Evolutionary conservation across 2,797 vertebrate species (phyloP), one percentile per base, ranked within the genome.

Genomic region (Protonibea diacanthus): DNA sequence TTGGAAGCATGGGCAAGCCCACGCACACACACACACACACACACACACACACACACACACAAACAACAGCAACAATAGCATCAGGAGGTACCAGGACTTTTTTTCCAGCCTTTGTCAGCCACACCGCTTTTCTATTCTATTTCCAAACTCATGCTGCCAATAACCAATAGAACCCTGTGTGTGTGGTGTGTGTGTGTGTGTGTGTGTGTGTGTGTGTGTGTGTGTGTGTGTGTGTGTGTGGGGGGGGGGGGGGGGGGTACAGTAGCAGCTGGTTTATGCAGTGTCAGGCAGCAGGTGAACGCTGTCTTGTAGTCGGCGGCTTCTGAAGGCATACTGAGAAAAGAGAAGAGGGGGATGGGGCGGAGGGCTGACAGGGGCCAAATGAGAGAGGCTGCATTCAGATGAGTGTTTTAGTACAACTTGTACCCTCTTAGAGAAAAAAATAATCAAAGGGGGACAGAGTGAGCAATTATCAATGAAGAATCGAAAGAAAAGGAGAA

Each of bases 241-340:
- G n/a, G 7, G 72, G 67, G 71, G 68, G 72, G 25, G 59, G 48
- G 48, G n/a, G 7, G 72, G 64, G 68, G 71, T 88, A 89, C 89
- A 90, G 87, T 91, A 92, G 90, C 94, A 95, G 94, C 92, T 94
- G 93, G 87, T 91, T 88, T 88, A 80, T 82, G 91, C 84, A 49
- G 81, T 82, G 87, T 84, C 82, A 86, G 85, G 88, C 91, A 91
- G 93, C 94, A 94, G 94, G 92, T 94, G 93, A 94, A 92, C 42
- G 87, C 84, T 83, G 85, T 91, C 85, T 85, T 82, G 58, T 49
- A 40, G 87, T 86, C 89, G 82, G 92, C 89, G 88, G 81, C 90
- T 85, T 94, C 87, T 88, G 71, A 89, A 62, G 81, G 68, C 61
- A 68, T 75, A 80, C 29, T 79, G 73, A 80, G 63, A 86, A 85